A percentile compares a stretch with the other conserved stretches of the same genome.
Evolutionary conservation across 1,140 invertebrate species (phyloP).

Genomic region (Eumeta japonica): DNA sequence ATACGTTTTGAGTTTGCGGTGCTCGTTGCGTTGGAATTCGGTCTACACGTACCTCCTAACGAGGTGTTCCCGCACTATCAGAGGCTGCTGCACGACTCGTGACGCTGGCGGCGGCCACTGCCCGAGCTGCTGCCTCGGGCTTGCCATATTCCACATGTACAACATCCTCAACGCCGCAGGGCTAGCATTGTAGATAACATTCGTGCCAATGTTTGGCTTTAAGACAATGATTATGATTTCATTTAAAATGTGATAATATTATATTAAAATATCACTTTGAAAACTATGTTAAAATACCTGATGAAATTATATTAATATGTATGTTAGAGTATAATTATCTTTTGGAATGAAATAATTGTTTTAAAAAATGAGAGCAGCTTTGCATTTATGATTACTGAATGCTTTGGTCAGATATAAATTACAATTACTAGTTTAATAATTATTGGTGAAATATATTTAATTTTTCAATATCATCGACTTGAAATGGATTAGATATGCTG

Average conservation of each 20-base stretch:
- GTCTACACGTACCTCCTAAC: constrained; percentile 85
- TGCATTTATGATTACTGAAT: no score
- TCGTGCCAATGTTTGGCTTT: constrained; percentile 21
- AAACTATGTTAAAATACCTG: constrained; percentile 1
- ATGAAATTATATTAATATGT: background rate
- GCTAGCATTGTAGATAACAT: constrained; percentile 36
- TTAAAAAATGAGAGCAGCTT: no score
- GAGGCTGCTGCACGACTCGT: constrained; percentile 84
- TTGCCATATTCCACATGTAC: no score
- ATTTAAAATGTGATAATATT: constrained; percentile 1
- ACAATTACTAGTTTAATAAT: no score
- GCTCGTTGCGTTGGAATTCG: constrained; percentile 91
- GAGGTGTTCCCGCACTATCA: constrained; percentile 95
- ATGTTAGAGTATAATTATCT: no score
- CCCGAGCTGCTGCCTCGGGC: constrained; percentile 20
- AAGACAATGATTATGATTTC: constrained; percentile 10
- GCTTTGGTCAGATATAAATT: no score
- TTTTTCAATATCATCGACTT: no score
- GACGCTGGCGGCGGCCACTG: constrained; percentile 48
- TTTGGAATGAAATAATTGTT: no score
- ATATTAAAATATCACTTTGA: background rate
- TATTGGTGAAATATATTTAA: no score
- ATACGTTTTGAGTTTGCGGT: constrained; percentile 91
- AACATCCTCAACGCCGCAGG: constrained; percentile 16
- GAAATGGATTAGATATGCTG: no score